Conservation (phyloP, 2,797 vertebrate genomes). For the Tragopan temminckii region DNA sequence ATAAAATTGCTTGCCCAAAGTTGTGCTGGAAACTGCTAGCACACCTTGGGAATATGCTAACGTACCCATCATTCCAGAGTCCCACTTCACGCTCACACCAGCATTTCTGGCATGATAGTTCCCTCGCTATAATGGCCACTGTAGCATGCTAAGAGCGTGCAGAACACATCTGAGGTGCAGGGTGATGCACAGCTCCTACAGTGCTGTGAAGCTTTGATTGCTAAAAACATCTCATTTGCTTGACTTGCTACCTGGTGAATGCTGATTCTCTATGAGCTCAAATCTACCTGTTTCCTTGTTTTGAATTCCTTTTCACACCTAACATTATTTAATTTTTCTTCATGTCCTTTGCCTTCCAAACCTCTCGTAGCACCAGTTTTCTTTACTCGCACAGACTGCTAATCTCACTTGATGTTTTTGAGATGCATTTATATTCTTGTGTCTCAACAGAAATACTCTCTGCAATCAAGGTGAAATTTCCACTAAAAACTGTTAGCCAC, state of each 20-base stretch:
- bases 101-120: not conserved
- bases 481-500: not conserved
- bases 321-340: not conserved
- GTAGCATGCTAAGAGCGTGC: not conserved
- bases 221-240: not conserved
- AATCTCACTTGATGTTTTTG: not conserved
- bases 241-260: not conserved
- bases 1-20: not conserved
- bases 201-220: rapidly evolving
- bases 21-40: not conserved
- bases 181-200: not conserved
- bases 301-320: not conserved
- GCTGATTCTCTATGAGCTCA: not conserved
- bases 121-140: rapidly evolving
- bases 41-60: not conserved
- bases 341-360: not conserved
- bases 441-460: not conserved
- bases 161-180: not conserved
- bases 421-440: not conserved
- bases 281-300: not conserved
- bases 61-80: not conserved
- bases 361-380: not conserved
- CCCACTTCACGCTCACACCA: not conserved
- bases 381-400: not conserved
- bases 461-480: not conserved